Percentiles rank a stretch among this genome's conserved stretches.
These are phyloP conservation scores for Buteo buteo DNA, from an alignment of 2,113 vertebrate genomes.

Conservation along the genomic window DNA sequence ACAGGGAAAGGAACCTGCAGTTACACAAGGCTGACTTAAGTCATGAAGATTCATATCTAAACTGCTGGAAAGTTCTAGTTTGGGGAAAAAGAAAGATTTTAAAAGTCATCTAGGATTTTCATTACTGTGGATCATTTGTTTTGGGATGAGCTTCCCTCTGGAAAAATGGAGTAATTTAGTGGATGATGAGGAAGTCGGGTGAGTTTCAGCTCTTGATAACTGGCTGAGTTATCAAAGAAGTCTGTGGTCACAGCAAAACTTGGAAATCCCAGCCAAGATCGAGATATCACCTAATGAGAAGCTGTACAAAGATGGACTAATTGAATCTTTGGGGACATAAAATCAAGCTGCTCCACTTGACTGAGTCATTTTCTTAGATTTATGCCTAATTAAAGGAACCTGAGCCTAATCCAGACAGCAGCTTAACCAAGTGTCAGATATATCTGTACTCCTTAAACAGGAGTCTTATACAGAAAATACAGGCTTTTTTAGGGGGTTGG, in stretches of 20 bases:
- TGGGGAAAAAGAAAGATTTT: background rate
- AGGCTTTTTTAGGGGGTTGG: fast-evolving
- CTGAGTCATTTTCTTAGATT: background rate
- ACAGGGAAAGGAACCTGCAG: background rate
- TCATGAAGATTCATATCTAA: background rate
- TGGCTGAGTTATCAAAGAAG: background rate
- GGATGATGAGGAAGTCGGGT: background rate
- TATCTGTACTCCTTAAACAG: background rate
- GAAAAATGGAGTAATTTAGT: background rate
- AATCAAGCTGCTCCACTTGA: background rate
- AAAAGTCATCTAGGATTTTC: background rate
- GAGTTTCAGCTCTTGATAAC: background rate
- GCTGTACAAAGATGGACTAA: background rate
- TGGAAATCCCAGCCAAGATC: background rate
- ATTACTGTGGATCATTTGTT: background rate
- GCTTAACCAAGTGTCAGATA: background rate
- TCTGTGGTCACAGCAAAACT: background rate
- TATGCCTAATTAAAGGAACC: background rate
- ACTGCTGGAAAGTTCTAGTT: background rate
- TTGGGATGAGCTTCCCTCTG: background rate
- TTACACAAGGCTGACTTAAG: background rate
- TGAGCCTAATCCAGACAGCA: background rate
- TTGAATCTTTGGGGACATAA: background rate
- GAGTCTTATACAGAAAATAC: background rate
- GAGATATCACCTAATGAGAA: background rate